Percentiles rank a stretch among this genome's conserved stretches.
Conservation (phyloP, 2,888 invertebrate genomes). For the Calameuta idolon region DNA sequence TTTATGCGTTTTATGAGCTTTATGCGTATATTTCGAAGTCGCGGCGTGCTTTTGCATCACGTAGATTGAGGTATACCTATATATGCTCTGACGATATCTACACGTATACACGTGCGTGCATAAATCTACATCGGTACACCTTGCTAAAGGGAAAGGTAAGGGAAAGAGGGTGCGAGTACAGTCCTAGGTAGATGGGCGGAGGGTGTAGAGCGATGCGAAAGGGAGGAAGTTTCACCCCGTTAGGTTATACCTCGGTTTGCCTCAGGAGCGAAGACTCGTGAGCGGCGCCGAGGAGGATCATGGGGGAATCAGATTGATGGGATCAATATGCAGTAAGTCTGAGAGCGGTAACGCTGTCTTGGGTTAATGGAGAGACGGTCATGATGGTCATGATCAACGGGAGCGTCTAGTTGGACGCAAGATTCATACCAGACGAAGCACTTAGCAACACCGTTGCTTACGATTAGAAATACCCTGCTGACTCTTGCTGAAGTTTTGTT, state of each 20-base stretch:
- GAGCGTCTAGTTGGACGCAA: conserved; percentile 21
- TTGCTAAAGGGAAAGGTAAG: not conserved
- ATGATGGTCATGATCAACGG: conserved; percentile 39
- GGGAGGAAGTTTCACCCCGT: not conserved
- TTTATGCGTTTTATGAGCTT: conserved; percentile 46
- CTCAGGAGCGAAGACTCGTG: not conserved
- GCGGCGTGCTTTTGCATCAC: conserved; percentile 15
- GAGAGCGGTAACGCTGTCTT: conserved; percentile 52
- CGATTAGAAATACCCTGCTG: not conserved
- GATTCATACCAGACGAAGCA: not conserved
- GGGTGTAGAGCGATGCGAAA: not conserved
- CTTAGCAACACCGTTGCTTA: not conserved
- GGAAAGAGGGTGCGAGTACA: not conserved
- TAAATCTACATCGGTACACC: not conserved
- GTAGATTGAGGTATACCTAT: not conserved
- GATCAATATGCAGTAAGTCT: conserved; percentile 66
- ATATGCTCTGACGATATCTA: not conserved
- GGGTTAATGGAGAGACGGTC: conserved; percentile 58
- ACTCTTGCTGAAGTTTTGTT: not conserved
- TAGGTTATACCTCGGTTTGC: not conserved
- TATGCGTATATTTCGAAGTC: conserved; percentile 13
- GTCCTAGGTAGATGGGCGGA: not conserved
- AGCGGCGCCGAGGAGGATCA: not conserved
- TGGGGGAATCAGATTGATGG: conserved; percentile 58
- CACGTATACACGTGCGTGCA: not conserved